A percentile compares a stretch with the other conserved stretches of the same genome.
These are phyloP conservation scores for Apotomis betuletana DNA, from an alignment of 2,888 invertebrate species.

Conservation along the genomic window DNA sequence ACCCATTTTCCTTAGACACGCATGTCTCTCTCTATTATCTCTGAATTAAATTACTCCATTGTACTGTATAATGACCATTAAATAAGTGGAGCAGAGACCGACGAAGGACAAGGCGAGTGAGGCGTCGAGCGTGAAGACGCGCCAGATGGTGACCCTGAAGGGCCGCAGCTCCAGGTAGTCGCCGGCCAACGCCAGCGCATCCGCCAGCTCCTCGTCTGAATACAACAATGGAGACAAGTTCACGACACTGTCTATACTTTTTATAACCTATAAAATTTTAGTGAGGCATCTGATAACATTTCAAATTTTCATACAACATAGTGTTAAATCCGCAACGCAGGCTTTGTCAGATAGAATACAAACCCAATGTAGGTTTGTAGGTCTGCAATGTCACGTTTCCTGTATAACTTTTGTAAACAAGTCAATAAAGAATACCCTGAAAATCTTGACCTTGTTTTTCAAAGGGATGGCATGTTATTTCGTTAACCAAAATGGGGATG, in stretches of 20 bases:
- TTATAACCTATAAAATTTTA: too few relatives aligned
- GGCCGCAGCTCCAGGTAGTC: neutral
- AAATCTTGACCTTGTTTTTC: constrained; percentile 11
- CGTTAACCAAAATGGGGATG: neutral
- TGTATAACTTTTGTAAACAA: constrained; percentile 2
- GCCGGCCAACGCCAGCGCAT: neutral
- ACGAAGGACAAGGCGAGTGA: neutral
- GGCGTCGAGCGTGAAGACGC: neutral
- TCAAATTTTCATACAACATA: too few relatives aligned
- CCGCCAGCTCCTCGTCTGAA: constrained; percentile 8
- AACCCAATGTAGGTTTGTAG: neutral
- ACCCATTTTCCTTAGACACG: too few relatives aligned
- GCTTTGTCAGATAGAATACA: neutral
- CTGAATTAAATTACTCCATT: neutral
- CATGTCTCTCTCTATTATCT: too few relatives aligned
- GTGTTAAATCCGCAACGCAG: too few relatives aligned
- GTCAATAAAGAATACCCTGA: neutral
- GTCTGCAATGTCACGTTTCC: neutral
- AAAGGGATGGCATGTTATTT: neutral
- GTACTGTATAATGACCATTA: constrained; percentile 2
- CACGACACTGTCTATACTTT: too few relatives aligned
- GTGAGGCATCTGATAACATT: too few relatives aligned
- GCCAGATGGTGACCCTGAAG: constrained; percentile 1
- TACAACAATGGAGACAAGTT: neutral
- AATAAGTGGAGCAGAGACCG: constrained; percentile 4